Conservation (phyloP, 30 jellyfish, hydroid and myxozoan species). For the Turritopsis dohrnii region DNA sequence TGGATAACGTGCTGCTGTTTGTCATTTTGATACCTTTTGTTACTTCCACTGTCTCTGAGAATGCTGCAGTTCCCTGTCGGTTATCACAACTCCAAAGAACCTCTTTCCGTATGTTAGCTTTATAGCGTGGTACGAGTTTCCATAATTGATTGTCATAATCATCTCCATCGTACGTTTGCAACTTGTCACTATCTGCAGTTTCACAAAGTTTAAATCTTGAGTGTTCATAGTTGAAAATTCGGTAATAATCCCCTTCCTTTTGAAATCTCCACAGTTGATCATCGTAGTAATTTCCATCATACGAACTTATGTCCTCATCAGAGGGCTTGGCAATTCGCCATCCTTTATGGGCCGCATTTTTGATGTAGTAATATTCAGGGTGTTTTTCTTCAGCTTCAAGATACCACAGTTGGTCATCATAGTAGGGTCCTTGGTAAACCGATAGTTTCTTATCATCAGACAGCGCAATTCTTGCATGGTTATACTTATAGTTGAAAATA, state of each 20-base stretch:
- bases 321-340: not conserved
- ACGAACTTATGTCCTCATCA: not conserved
- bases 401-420: constrained; percentile 1
- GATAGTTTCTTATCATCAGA: too few relatives aligned
- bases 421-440: not conserved
- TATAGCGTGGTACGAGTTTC: constrained; percentile 7
- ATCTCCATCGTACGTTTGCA: not conserved
- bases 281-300: not conserved
- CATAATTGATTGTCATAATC: not conserved
- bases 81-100: constrained; percentile 16
- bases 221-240: not conserved
- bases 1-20: not conserved
- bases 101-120: not conserved
- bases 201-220: not conserved
- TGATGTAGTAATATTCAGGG: not conserved
- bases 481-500: too few relatives aligned
- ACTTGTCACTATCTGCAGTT: not conserved
- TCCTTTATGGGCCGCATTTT: not conserved
- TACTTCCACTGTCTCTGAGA: not conserved
- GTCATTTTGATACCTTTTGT: not conserved
- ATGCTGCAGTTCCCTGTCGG: constrained; percentile 1
- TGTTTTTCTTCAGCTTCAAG: constrained; percentile 1
- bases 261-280: constrained; percentile 13
- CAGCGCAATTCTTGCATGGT: too few relatives aligned
- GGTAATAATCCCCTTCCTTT: not conserved